Conservation (phyloP, 2,113 vertebrate genomes). For the Barnardius zonarius region DNA sequence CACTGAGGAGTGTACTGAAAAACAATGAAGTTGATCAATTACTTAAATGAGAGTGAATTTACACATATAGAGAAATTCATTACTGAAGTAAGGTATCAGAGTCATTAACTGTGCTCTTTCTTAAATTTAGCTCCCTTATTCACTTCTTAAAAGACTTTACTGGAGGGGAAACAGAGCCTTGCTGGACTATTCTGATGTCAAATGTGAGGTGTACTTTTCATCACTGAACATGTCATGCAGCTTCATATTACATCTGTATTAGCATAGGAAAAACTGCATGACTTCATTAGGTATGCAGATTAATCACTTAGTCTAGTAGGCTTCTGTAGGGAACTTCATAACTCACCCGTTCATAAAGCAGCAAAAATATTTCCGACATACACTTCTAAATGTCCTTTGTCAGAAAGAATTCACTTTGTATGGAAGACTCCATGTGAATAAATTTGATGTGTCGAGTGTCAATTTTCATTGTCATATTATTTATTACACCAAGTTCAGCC, state of each 20-base stretch:
- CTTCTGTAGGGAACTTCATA: not conserved
- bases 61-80: too few relatives aligned
- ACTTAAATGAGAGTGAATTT: not conserved
- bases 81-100: not conserved
- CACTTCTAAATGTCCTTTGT: not conserved
- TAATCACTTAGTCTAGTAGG: not conserved
- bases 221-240: not conserved
- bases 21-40: not conserved
- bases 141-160: not conserved
- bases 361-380: not conserved
- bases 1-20: not conserved
- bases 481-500: not conserved
- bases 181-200: not conserved
- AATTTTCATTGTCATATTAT: not conserved
- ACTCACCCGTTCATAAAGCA: not conserved
- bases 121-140: not conserved
- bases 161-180: not conserved
- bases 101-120: not conserved
- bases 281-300: conserved; percentile 36
- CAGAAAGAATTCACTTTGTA: not conserved
- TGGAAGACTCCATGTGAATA: not conserved
- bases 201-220: not conserved
- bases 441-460: not conserved
- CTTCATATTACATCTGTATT: not conserved
- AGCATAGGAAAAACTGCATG: not conserved